Base-by-base conservation (phyloP, 1,140 invertebrate species). In the Archivesica marissinica region DNA sequence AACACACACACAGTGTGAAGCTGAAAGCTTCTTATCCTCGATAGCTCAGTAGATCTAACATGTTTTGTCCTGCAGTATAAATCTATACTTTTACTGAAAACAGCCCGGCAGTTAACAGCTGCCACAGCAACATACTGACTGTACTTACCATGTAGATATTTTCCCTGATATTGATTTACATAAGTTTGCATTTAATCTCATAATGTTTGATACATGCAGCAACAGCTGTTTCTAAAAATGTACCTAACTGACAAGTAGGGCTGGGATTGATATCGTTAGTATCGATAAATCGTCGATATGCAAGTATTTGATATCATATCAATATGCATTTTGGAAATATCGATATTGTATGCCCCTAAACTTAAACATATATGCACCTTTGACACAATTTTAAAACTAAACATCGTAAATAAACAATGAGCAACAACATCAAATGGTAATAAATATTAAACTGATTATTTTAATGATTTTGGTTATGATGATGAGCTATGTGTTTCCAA, bases 201-300 rank as follows among this genome's bases (percentile, higher is more conserved):
- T 15, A 13, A n/a, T n/a, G n/a, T n/a, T 11, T 59, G 28, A 17
- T 4, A 59, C 54, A 59, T 52, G 30, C 20, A 33, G 11, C 9
- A n/a, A n/a, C 59, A 64, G 59, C 9, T 64, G 59, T 64, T 64
- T 64, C 59, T 11, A 35, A 33, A 64, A 64, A n/a, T n/a, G n/a
- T n/a, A n/a, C n/a, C n/a, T n/a, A n/a, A n/a, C n/a, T n/a, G n/a
- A n/a, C n/a, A n/a, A n/a, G n/a, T n/a, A n/a, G n/a, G n/a, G n/a
- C n/a, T n/a, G n/a, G n/a, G n/a, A n/a, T n/a, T n/a, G n/a, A n/a
- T n/a, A n/a, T n/a, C n/a, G n/a, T n/a, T n/a, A n/a, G n/a, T n/a
- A n/a, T n/a, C n/a, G 33, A 64, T 64, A 35, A 35, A 64, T 13
- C 3, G 20, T 35, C 15, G 38, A 25, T 35, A 64, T 33, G 11